Base-by-base conservation (phyloP, 1,140 invertebrate genomes). In the Neotoxoptera formosana region DNA sequence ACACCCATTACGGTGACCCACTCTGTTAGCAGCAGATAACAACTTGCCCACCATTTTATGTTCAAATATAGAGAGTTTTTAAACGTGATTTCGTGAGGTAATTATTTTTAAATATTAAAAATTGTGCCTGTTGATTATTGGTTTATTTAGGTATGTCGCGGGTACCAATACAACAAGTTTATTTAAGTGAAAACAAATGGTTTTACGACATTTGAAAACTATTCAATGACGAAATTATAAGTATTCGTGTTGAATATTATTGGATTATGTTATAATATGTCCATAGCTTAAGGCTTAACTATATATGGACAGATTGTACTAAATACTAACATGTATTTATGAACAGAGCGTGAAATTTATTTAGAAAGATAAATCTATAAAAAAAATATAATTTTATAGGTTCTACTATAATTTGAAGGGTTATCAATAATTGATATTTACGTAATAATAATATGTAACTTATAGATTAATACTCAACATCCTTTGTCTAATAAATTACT, bases 401-500 rank as follows among this genome's bases (percentile, higher is more conserved):
- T 67, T 67, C 25, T 67, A n/a, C 11, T 67, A n/a, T 41, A 23
- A 25, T 83, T 83, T 83, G 21, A 83, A 36, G 36, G 36, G 34
- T 83, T 83, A 83, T 83, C 81, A 36, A 23, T 36, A 83, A 83
- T 83, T 83, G 21, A 83, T 83, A 83, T 83, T 83, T 34, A 41
- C 36, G 8, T 83, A 36, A 21, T 36, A 83, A 83, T 83, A 36
- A 25, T 23, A 36, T 36, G 7, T 83, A 83, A 83, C 34, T 21
- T 83, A 81, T 81, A 36, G 30, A n/a, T 67, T 81, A 81, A 36
- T 34, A 36, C 8, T 36, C 41, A 83, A 83, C 34, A 36, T 41
- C 36, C n/a, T 36, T 8, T 23, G 81, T 83, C 36, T 23, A 83
- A 83, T 34, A 41, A 83, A 83, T 83, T 36, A 83, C 17, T 83